Conservation (phyloP, 2,113 vertebrate genomes). For the Brienomyrus brachyistius region DNA sequence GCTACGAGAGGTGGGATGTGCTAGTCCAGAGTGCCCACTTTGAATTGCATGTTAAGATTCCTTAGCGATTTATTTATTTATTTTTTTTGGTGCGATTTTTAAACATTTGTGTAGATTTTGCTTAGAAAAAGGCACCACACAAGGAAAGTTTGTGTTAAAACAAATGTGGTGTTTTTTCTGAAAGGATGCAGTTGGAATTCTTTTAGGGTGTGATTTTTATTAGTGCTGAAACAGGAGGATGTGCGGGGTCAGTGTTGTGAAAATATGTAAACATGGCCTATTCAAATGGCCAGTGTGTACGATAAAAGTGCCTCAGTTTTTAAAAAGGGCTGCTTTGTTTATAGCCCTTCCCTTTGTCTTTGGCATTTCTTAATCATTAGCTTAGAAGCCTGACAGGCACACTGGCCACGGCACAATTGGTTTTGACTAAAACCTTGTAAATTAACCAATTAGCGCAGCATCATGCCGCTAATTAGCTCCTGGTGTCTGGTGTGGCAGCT, state of each 20-base stretch:
- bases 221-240: background rate
- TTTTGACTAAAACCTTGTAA: conserved; percentile 98
- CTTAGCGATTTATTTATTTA: background rate
- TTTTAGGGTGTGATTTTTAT: background rate
- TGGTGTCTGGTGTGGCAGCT: conserved; percentile 78
- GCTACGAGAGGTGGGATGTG: background rate
- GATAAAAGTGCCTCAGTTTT: background rate
- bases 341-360: conserved; percentile 64
- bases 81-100: background rate
- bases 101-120: background rate
- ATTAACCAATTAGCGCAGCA: conserved; percentile 99
- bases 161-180: background rate
- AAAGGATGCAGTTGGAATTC: background rate
- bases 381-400: conserved; percentile 80
- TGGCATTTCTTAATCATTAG: conserved; percentile 86
- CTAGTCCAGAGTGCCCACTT: background rate
- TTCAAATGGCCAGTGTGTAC: background rate
- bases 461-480: conserved; percentile 96
- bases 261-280: background rate
- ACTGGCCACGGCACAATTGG: conserved; percentile 82
- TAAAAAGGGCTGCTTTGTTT: conserved; percentile 34
- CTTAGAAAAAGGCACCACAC: background rate
- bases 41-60: background rate
- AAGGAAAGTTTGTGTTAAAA: background rate
- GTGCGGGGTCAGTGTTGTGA: background rate